Percentiles rank a stretch among this genome's conserved stretches.
phyloP scores from a whole-genome alignment of 2,888 invertebrate species.

The Tiphia femorata region DNA sequence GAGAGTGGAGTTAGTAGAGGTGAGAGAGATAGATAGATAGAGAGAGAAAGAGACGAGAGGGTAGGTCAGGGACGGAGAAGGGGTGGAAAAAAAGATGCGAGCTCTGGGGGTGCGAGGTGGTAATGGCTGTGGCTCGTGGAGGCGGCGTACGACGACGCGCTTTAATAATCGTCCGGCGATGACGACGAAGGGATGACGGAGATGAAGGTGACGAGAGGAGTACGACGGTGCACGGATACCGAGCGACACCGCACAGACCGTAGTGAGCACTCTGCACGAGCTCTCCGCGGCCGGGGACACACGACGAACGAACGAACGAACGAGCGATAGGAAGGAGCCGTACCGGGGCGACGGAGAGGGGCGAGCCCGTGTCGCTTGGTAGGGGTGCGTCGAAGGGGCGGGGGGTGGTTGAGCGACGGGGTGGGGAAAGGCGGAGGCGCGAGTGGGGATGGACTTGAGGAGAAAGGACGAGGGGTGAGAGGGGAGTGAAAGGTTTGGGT shows the following conservation, averaged over 20 bases:
- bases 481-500: constrained; percentile 12
- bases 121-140: too few species aligned
- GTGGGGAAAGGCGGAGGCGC: constrained; percentile 25
- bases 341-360: background rate
- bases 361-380: too few species aligned
- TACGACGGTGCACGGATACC: constrained; percentile 16
- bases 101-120: background rate
- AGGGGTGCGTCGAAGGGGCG: constrained; percentile 29
- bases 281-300: constrained; percentile 21
- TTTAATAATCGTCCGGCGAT: too few species aligned
- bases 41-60: constrained; percentile 1
- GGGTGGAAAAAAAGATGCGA: background rate
- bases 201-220: too few species aligned
- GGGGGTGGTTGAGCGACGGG: constrained; percentile 29
- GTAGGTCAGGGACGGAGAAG: background rate
- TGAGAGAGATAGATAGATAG: constrained; percentile 5
- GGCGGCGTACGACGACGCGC: too few species aligned
- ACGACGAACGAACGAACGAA: constrained; percentile 22
- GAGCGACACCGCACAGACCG: constrained; percentile 19
- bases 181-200: too few species aligned
- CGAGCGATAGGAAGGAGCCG: background rate
- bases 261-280: constrained; percentile 31
- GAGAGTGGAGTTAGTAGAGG: too few species aligned
- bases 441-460: constrained; percentile 10
- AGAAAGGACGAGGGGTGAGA: constrained; percentile 10